A percentile compares a stretch with the other conserved stretches of the same genome.
These are phyloP conservation scores for Anoplopoma fimbria DNA, from an alignment of 2,113 vertebrate species.

Conservation along the genomic window DNA sequence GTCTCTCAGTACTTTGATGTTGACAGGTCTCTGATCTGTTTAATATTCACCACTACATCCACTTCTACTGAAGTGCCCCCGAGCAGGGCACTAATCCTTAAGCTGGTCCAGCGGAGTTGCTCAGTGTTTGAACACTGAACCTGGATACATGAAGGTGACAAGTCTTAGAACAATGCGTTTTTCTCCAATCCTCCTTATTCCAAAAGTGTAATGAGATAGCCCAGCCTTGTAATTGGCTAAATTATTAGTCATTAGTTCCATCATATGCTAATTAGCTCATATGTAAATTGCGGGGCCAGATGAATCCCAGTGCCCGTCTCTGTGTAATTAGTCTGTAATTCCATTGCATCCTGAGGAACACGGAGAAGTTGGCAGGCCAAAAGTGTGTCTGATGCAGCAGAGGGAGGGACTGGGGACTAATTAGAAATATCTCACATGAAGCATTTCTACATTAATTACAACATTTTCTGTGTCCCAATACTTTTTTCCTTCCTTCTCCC, in stretches of 20 bases:
- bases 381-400: conserved; percentile 59
- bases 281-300: conserved; percentile 75
- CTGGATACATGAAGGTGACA: not conserved
- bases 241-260: conserved; percentile 80
- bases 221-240: conserved; percentile 66
- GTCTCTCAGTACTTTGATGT: not conserved
- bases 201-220: conserved; percentile 52
- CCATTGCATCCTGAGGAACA: conserved; percentile 69
- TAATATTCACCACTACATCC: not conserved
- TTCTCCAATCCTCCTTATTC: not conserved
- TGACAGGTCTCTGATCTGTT: not conserved
- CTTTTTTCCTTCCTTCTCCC: conserved; percentile 53
- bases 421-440: conserved; percentile 80
- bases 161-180: conserved; percentile 12
- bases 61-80: not conserved
- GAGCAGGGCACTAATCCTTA: not conserved
- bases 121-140: not conserved
- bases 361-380: conserved; percentile 57
- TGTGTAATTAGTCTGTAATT: conserved; percentile 83
- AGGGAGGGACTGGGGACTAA: conserved; percentile 75
- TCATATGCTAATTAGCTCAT: conserved; percentile 80
- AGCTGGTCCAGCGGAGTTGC: not conserved
- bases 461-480: conserved; percentile 72
- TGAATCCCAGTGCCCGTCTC: conserved; percentile 77
- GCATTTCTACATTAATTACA: conserved; percentile 83